Evolutionary conservation across 2,888 invertebrate genomes (phyloP).

Genomic region (Rhamphomyia laevipes): DNA sequence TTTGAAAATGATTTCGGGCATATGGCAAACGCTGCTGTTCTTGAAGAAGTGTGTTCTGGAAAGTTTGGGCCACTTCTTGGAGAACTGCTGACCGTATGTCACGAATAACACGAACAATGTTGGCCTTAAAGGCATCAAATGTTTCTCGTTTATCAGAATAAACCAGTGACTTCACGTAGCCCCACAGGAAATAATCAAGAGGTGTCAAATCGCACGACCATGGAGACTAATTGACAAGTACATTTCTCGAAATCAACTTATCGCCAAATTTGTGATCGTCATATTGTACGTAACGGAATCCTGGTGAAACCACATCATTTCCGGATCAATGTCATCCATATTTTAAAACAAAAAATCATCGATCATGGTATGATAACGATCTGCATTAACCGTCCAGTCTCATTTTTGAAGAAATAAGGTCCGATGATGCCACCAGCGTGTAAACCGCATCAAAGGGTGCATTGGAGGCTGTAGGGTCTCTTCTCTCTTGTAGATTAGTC

Average conservation of each 20-base stretch:
- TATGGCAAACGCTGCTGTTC: neutral
- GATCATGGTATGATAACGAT: too few species aligned
- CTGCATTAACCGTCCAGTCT: too few species aligned
- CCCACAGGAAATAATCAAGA: conserved; percentile 3
- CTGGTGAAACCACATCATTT: too few species aligned
- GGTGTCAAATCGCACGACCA: conserved; percentile 5
- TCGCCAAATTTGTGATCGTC: neutral
- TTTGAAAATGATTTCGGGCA: neutral
- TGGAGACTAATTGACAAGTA: conserved; percentile 3
- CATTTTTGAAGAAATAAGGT: too few species aligned
- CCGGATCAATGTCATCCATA: too few species aligned
- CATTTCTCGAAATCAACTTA: neutral
- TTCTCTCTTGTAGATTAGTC: too few species aligned
- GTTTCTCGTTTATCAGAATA: neutral
- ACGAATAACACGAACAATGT: neutral
- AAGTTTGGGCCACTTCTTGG: conserved; percentile 2
- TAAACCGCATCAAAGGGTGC: too few species aligned
- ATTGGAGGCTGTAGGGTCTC: too few species aligned
- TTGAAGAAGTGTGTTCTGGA: neutral
- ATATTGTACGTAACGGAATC: too few species aligned
- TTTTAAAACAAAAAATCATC: too few species aligned
- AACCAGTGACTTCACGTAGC: conserved; percentile 2
- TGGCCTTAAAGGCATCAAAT: neutral
- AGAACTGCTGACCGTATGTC: neutral
- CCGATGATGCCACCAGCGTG: too few species aligned